Evolutionary conservation across 1,140 invertebrate species (phyloP).

Genomic region (Elysia chlorotica): DNA sequence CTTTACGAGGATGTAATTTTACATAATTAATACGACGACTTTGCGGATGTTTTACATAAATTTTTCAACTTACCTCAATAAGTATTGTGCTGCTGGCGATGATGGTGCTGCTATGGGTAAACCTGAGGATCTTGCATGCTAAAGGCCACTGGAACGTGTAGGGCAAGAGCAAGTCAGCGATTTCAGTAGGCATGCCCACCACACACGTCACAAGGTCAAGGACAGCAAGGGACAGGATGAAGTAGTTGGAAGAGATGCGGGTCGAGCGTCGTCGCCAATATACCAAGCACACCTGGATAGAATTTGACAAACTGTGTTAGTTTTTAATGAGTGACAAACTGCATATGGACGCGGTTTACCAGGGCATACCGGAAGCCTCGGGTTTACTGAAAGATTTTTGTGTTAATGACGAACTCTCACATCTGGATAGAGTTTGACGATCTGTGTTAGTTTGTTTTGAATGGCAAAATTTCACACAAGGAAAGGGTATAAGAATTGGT

Average conservation of each 20-base stretch:
- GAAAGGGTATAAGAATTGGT: too few relatives aligned
- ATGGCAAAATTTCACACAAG: too few relatives aligned
- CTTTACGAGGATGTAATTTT: too few relatives aligned
- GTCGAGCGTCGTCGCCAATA: conserved; percentile 43
- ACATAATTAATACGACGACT: too few relatives aligned
- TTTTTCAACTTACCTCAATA: conserved; percentile 38
- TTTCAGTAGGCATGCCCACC: conserved; percentile 55
- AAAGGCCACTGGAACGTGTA: conserved; percentile 52
- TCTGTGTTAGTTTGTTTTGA: too few relatives aligned
- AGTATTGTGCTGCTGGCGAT: conserved; percentile 52
- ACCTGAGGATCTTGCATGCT: conserved; percentile 53
- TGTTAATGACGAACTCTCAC: too few relatives aligned
- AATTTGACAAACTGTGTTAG: background rate
- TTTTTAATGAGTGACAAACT: background rate
- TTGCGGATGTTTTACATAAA: too few relatives aligned
- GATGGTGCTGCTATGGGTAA: conserved; percentile 49
- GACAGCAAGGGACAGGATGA: conserved; percentile 50
- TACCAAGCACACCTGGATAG: conserved; percentile 46
- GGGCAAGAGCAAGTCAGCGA: conserved; percentile 51
- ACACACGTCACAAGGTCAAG: conserved; percentile 55
- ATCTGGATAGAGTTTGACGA: too few relatives aligned
- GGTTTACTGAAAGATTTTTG: too few relatives aligned
- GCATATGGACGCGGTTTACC: too few relatives aligned
- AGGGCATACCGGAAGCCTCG: too few relatives aligned
- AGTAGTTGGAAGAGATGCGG: conserved; percentile 54